Conservation (phyloP, 2,888 invertebrate species). For the Mimas tiliae region DNA sequence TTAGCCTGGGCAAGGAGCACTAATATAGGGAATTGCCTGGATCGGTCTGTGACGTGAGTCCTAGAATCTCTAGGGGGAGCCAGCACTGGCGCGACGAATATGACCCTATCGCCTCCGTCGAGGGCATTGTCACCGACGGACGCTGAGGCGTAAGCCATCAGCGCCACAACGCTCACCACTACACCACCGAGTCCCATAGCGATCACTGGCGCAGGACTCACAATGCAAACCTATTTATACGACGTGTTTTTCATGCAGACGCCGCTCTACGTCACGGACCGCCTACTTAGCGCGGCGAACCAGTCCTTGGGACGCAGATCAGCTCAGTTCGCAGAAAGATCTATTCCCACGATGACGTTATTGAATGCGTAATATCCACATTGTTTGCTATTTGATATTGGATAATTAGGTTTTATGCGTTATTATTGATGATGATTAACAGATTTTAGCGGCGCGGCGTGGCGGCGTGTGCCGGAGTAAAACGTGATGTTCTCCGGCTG, state of each 20-base stretch:
- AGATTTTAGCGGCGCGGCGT: neutral
- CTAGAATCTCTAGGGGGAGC: conserved; percentile 73
- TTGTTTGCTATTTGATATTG: conserved; percentile 38
- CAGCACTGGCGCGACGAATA: conserved; percentile 72
- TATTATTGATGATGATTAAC: conserved; percentile 30
- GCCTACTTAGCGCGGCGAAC: conserved; percentile 37
- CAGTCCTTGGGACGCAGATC: conserved; percentile 47
- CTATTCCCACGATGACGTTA: conserved; percentile 66
- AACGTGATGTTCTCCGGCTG: conserved; percentile 52
- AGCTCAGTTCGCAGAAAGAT: conserved; percentile 50
- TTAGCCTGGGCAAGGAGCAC: conserved; percentile 64
- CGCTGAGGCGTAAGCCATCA: conserved; percentile 56
- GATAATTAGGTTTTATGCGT: conserved; percentile 28
- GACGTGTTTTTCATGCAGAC: conserved; percentile 63
- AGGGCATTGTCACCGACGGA: conserved; percentile 67
- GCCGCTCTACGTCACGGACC: conserved; percentile 58
- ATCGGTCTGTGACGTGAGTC: conserved; percentile 63
- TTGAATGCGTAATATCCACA: conserved; percentile 35
- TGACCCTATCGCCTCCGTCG: conserved; percentile 65
- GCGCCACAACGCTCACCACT: conserved; percentile 62
- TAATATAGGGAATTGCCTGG: conserved; percentile 75
- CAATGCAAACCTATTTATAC: conserved; percentile 76
- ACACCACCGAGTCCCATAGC: conserved; percentile 71
- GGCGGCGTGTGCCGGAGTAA: conserved; percentile 1
- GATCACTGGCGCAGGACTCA: conserved; percentile 72